Evolutionary conservation across 1,140 invertebrate genomes (phyloP), one percentile per base, ranked within the genome.

Genomic region (Cephus cinctus): DNA sequence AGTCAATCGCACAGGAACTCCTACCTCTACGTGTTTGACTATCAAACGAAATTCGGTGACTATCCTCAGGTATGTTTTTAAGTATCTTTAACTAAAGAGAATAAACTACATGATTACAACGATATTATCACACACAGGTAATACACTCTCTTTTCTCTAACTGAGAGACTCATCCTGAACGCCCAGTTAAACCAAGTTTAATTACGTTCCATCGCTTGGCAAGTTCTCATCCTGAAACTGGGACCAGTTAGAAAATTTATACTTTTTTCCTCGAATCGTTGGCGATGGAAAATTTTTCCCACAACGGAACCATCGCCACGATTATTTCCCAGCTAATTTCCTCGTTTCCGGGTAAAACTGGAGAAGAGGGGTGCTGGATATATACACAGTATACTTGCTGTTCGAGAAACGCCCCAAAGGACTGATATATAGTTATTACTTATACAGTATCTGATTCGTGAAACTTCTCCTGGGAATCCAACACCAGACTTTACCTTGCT

Each of bases 1-100:
- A 93, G 94, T 14, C 85, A 89, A 31, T 79, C 87, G 47, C 80
- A 87, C 62, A 78, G 86, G 21, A 89, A 89, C 63, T 95, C 93
- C 23, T 96, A 90, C 72, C 80, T 96, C 40, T 96, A 94, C 71
- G 90, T 96, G 12, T 96, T 95, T 72, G 90, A 92, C 73, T 95
- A 98, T 74, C 94, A 96, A 67, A 93, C 91, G 0, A 92, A 92
- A 67, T 88, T 87, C 54, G 90, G 92, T 19, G 89, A 94, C 69
- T 94, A 90, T 76, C 89, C 87, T 18, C 89, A 92, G 83, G 90
- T 93, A 78, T 81, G 80, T 50, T n/a, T 11, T 38, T 16, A 38
- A 21, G 22, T 27, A 25, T 42, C 6, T 21, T 35, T 12, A 41
- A 35, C 16, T 12, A n/a, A n/a, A n/a, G n/a, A n/a, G n/a, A n/a